A percentile compares a stretch with the other conserved stretches of the same genome.
Conservation (phyloP, 2,113 vertebrate genomes). For the Aviceda subcristata region DNA sequence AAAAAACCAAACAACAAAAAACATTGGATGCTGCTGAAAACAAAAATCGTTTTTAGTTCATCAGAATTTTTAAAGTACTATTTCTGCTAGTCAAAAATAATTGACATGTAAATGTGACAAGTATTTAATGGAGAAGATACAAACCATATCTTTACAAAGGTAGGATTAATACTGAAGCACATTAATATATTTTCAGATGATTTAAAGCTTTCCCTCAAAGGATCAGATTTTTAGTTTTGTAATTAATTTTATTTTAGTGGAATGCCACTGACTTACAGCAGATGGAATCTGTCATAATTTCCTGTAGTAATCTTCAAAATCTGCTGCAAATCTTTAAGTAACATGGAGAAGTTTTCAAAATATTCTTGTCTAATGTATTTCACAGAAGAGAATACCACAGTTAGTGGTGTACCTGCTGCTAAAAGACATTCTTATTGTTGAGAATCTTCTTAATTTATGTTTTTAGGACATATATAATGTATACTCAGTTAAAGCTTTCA, state of each 20-base stretch:
- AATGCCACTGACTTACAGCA: background rate
- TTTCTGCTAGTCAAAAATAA: background rate
- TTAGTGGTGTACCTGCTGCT: background rate
- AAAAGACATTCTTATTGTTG: background rate
- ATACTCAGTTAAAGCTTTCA: background rate
- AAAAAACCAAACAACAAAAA: background rate
- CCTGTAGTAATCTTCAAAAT: background rate
- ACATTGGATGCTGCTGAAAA: background rate
- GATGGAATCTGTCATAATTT: background rate
- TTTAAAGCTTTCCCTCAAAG: background rate
- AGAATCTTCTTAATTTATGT: background rate
- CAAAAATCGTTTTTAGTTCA: background rate
- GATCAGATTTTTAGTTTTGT: background rate
- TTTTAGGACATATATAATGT: background rate
- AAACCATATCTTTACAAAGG: background rate
- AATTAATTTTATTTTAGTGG: background rate
- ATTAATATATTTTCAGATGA: background rate
- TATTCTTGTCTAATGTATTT: background rate
- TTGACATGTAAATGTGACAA: background rate
- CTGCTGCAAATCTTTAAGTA: background rate
- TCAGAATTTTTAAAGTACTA: background rate
- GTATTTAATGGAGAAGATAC: background rate
- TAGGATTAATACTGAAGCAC: background rate
- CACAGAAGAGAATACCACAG: background rate
- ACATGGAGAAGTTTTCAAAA: background rate